phyloP scores from a whole-genome alignment of 2,888 invertebrate species.

The Hyppa rectilinea region DNA sequence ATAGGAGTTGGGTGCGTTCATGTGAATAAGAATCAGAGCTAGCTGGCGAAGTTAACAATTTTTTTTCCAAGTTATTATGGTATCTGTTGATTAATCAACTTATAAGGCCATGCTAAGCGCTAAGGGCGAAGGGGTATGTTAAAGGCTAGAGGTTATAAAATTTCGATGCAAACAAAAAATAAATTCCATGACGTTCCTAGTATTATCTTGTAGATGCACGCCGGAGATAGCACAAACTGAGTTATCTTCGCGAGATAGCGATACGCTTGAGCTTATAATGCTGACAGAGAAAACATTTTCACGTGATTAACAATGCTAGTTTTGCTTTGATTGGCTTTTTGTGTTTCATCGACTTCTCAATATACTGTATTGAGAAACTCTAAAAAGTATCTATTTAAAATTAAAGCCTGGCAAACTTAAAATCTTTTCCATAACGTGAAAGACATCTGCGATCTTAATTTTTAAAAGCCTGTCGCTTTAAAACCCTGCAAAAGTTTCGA shows the following conservation, averaged over 20 bases:
- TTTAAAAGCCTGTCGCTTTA: not conserved
- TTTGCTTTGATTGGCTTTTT: conserved; percentile 34
- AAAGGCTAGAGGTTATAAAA: conserved; percentile 9
- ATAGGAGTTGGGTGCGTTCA: conserved; percentile 5
- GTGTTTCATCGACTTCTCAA: conserved; percentile 11
- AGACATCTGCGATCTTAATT: not conserved
- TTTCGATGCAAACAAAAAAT: conserved; percentile 18
- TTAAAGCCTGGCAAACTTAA: not conserved
- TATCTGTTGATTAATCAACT: not conserved
- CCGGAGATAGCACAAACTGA: conserved; percentile 50
- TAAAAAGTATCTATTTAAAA: not conserved
- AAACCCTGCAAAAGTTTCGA: conserved; percentile 17
- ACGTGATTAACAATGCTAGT: conserved; percentile 57
- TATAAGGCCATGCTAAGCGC: conserved; percentile 2
- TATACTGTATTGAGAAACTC: conserved; percentile 5
- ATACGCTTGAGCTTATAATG: conserved; percentile 59
- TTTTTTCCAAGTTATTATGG: not conserved
- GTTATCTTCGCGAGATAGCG: conserved; percentile 64
- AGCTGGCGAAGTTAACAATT: not conserved
- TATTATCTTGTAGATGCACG: conserved; percentile 49
- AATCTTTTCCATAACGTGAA: not conserved
- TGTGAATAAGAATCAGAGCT: conserved; percentile 10
- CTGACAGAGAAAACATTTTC: conserved; percentile 66
- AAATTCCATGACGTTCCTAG: conserved; percentile 38
- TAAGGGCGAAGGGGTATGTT: too few relatives aligned